phyloP scores from a whole-genome alignment of 2,888 invertebrate genomes.

The Drosophila nr. perissopoda region DNA sequence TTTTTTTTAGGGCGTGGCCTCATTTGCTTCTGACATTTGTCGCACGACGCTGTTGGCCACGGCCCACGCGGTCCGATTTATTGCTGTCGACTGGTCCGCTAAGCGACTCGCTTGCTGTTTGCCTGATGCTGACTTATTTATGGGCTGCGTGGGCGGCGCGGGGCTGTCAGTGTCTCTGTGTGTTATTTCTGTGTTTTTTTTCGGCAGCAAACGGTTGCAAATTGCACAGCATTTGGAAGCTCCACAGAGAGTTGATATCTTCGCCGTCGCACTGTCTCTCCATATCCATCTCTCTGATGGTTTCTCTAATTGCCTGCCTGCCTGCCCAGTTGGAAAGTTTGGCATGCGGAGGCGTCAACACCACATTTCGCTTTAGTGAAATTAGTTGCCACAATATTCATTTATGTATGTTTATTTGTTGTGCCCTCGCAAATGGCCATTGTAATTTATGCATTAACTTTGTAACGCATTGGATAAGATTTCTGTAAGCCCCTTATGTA shows the following conservation, averaged over 20 bases:
- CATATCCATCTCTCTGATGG: constrained; percentile 8
- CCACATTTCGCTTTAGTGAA: constrained; percentile 55
- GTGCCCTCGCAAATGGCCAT: background rate
- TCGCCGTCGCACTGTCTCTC: constrained; percentile 1
- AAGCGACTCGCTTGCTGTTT: constrained; percentile 35
- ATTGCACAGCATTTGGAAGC: constrained; percentile 61
- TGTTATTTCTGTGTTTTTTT: constrained; percentile 40
- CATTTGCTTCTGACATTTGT: constrained; percentile 72
- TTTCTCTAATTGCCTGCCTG: constrained; percentile 15
- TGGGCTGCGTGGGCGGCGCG: constrained; percentile 69
- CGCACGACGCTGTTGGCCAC: constrained; percentile 48
- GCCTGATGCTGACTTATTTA: constrained; percentile 57
- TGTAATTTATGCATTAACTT: background rate
- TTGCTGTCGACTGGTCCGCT: constrained; percentile 62
- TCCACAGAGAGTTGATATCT: constrained; percentile 32
- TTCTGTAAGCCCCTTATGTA: background rate
- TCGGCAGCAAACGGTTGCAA: constrained; percentile 81
- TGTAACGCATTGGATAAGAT: background rate
- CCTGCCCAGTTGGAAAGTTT: constrained; percentile 41
- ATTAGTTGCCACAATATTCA: constrained; percentile 60
- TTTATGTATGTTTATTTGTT: constrained; percentile 32
- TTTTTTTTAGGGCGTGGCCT: constrained; percentile 55
- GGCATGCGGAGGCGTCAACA: constrained; percentile 33
- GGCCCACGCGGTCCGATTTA: constrained; percentile 77
- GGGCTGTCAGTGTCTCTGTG: constrained; percentile 5